Base-by-base conservation (phyloP, 1,140 invertebrate species). In the Frieseomelitta varia region DNA sequence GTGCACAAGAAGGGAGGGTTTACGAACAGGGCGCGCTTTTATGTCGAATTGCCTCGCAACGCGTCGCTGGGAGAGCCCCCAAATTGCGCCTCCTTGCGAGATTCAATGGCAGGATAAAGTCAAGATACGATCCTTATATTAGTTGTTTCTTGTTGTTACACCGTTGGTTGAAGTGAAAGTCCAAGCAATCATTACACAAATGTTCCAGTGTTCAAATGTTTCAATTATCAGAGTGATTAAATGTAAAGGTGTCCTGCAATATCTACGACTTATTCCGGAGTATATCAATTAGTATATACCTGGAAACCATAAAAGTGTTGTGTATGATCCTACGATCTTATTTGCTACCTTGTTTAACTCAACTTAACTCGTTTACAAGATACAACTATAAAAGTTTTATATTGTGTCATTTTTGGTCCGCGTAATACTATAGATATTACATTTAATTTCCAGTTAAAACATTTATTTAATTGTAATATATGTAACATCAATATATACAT, bases 71-170 rank as follows among this genome's bases (percentile, higher is more conserved):
- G 34, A 47, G 1, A n/a, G 12, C 21, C 69, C 58, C 56, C 74
- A 71, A 79, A 74, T 21, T 68, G 72, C 21, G 55, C 55, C 68
- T 79, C 34, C 81, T 71, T 58, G 27, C 30, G 68, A 79, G 68
- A 87, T 88, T 84, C 87, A 67, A 87, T 84, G 76, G 73, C 65
- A 55, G 80, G 65, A 88, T 87, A 87, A 88, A 69, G 71, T 77
- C 65, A 76, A 34, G 34, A 69, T 6, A 69, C 73, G 80, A 87
- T 82, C 69, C 82, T 56, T n/a, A 75, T 82, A 34, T 56, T 56
- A 47, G 68, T 6, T 69, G 56, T 81, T 86, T 69, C 65, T 58
- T 63, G 39, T 80, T 65, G 10, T 17, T 8, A 55, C 30, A 58
- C 58, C 75, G 65, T 81, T 65, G 68, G 24, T 85, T 87, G 85